A percentile compares a stretch with the other conserved stretches of the same genome.
phyloP scores from a whole-genome alignment of 2,888 invertebrate species.

The Poecilobothrus nobilitatus region DNA sequence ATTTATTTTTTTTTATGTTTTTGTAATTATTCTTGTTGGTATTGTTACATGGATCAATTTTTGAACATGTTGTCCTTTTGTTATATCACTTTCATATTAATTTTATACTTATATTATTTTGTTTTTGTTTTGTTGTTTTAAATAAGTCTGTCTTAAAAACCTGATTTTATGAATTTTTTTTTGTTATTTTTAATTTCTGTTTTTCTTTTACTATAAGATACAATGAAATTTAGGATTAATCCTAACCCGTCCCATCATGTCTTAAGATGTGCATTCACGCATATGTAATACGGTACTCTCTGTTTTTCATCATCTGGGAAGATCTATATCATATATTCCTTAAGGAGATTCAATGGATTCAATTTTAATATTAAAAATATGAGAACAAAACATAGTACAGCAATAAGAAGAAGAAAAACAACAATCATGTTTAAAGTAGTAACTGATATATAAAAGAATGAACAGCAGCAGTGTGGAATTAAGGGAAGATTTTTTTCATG shows the following conservation, averaged over 20 bases:
- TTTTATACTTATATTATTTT: not conserved
- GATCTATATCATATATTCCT: conserved; percentile 7
- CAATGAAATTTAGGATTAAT: no score
- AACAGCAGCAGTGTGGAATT: conserved; percentile 8
- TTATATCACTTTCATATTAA: not conserved
- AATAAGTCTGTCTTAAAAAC: not conserved
- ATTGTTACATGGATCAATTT: not conserved
- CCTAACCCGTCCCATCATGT: no score
- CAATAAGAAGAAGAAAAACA: not conserved
- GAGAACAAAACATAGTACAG: not conserved
- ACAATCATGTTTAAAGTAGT: no score
- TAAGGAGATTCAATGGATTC: not conserved
- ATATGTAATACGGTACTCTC: not conserved
- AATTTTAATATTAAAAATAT: not conserved
- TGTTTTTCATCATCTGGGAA: not conserved
- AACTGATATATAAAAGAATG: not conserved
- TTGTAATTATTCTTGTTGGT: not conserved
- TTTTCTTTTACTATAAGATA: no score
- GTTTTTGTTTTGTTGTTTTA: not conserved
- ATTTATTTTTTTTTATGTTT: not conserved
- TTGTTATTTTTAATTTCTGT: no score
- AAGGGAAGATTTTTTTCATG: no score
- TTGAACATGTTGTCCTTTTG: not conserved
- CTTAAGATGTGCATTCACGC: no score
- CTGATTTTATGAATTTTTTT: no score